Evolutionary conservation across 92 coral and sea anemone species (phyloP), one percentile per base, ranked within the genome.

Genomic region (Scolanthus callimorphus): DNA sequence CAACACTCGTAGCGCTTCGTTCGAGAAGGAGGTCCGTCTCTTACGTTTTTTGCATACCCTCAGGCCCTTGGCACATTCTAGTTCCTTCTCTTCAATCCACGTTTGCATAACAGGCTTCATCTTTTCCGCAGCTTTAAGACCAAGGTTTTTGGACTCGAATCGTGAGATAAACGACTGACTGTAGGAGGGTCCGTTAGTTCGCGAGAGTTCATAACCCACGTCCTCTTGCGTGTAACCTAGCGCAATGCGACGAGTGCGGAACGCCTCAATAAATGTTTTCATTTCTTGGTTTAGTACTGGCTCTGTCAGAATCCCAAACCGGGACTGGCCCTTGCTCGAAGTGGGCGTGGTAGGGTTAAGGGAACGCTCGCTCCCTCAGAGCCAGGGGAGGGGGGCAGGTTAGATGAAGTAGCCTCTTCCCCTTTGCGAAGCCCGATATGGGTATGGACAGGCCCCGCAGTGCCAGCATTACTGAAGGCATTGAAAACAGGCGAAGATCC

Each of bases 91-190:
- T 55, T 92, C 98, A 38, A 92, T 73, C 98, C 98, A 92, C 24
- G 87, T 74, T 61, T 92, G 98, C 69, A 92, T 69, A 55, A 92
- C 91, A 24, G 98, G 98, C 30, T 90, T 90, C 98, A 92, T 92
- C 61, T 86, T 88, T 66, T 92, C 98, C 20, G 98, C 95, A 49
- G 98, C 98, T 73, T 92, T 92, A 2, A 88, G 85, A 20, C 96
- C 98, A 25, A 92, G 95, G 62, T 92, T 90, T 75, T 92, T 92
- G 47, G 98, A 92, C 60, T 92, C 98, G 63, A 92, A 92, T 25
- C 98, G 77, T 25, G 98, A 92, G 60, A 92, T 92, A 47, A 92
- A 92, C 22, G 98, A 92, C 79, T 92, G 98, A 45, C 98, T 92
- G 69, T 92, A 92, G 31, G 90, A 78, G 39, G 94, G 97, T 8